Evolutionary conservation across 2,113 vertebrate species (phyloP).

Genomic region (Rhinolophus sinicus): DNA sequence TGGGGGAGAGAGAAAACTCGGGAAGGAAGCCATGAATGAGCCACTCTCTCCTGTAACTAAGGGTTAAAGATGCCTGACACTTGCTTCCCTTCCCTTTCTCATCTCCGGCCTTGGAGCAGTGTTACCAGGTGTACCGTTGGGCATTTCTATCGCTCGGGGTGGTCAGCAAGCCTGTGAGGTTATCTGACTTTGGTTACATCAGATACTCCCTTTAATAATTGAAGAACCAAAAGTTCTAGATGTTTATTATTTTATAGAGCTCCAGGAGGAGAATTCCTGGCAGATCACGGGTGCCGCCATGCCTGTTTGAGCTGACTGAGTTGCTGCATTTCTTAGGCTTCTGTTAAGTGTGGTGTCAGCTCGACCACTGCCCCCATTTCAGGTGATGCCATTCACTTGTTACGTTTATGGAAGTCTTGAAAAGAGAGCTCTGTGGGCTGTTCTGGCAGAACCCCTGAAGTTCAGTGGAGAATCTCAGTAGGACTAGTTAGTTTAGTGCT

Average conservation of each 20-base stretch:
- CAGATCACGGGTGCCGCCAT: constrained; percentile 65
- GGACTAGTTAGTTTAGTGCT: neutral
- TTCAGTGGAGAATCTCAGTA: neutral
- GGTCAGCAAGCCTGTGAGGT: constrained; percentile 73
- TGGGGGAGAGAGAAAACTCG: neutral
- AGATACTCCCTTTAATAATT: constrained; percentile 82
- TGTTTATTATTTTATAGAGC: constrained; percentile 66
- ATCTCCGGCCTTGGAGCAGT: constrained; percentile 48
- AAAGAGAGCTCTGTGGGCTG: neutral
- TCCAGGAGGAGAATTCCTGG: constrained; percentile 67
- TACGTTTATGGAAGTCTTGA: neutral
- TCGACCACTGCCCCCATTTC: constrained; percentile 21
- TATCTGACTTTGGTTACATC: constrained; percentile 76
- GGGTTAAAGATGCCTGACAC: constrained; percentile 71
- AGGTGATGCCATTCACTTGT: neutral
- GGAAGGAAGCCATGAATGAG: constrained; percentile 72
- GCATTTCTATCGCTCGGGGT: constrained; percentile 60
- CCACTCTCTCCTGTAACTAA: constrained; percentile 62
- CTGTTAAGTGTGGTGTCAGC: constrained; percentile 65
- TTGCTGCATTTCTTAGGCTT: constrained; percentile 57
- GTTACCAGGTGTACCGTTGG: neutral
- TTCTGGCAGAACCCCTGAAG: neutral
- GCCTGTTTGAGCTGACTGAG: constrained; percentile 61
- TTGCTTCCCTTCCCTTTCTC: neutral
- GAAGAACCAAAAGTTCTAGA: constrained; percentile 76